Base-by-base conservation (phyloP, 2,797 vertebrate species). In the Cichlasoma orientale region DNA sequence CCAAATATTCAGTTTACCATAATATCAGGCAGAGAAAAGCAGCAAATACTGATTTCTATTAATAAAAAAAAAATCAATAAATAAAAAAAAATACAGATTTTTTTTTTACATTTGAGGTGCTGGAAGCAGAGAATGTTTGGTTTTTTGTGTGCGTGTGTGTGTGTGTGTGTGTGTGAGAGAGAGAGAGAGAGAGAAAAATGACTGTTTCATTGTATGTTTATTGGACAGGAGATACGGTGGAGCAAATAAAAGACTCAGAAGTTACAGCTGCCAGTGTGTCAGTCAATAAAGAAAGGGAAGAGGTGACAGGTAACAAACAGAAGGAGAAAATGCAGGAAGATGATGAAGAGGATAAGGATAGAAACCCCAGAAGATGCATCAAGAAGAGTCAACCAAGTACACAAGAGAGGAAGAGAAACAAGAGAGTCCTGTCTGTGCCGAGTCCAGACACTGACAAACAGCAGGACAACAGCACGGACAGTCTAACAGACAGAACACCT, bases 221-320 rank as follows among this genome's bases (percentile, higher is more conserved):
- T 59, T 61, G 31, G 7, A 76, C 78, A 92, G 92, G 61, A 29
- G 14, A 72, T 0, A n/a, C 79, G 11, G 16, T 41, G 66, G 57
- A 82, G 29, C 11, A 41, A 16, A 69, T 7, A 7, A 52, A 63
- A 12, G 27, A 44, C 5, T 1, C 41, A 41, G 77, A 82, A 31
- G 27, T n/a, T 2, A 27, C n/a, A 5, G 58, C 3, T 7, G 13
- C 47, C 56, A 50, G 18, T 19, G 12, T 3, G 2, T 12, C 36
- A 1, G 10, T 70, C 1, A 10, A 1, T 75, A 18, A 59, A n/a
- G 73, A 56, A 52, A 33, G 47, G 12, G 74, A 80, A 11, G 47
- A 50, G 31, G 71, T 63, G 25, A 13, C 1, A 1, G 72, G 72
- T 19, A 55, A 76, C 18, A 47, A 19, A 56, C 57, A 56, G 18